Evolutionary conservation across 1,140 invertebrate species (phyloP).

Genomic region (Drosophila dunni): DNA sequence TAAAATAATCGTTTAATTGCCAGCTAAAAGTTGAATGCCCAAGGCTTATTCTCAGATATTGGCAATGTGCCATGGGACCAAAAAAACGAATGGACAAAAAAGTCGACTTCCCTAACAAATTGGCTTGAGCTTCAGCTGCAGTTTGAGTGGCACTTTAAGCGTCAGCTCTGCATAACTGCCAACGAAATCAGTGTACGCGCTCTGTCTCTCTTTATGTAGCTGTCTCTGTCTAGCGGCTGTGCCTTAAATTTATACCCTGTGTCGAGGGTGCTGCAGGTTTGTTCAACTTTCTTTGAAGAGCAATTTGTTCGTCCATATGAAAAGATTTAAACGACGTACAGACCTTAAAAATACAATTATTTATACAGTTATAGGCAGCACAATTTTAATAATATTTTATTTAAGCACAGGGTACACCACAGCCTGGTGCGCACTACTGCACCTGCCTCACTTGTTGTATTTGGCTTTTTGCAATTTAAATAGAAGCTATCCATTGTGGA

Average conservation of each 20-base stretch:
- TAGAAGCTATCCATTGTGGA: slow-evolving; percentile 28
- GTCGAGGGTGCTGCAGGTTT: too few relatives aligned
- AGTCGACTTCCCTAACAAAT: slow-evolving; percentile 26
- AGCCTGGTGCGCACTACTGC: too few relatives aligned
- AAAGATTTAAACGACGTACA: too few relatives aligned
- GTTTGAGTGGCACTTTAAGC: slow-evolving; percentile 47
- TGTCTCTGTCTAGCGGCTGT: slow-evolving; percentile 9
- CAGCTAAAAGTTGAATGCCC: slow-evolving; percentile 56
- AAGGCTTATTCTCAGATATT: slow-evolving; percentile 23
- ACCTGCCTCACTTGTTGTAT: slow-evolving; percentile 8
- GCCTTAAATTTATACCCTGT: slow-evolving; percentile 19
- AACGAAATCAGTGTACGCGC: slow-evolving; percentile 29
- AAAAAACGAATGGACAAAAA: background rate
- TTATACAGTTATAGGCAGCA: too few relatives aligned
- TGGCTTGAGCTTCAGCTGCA: slow-evolving; percentile 43
- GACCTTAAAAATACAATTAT: too few relatives aligned
- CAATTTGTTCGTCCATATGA: too few relatives aligned
- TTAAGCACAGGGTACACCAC: too few relatives aligned
- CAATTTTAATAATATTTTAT: too few relatives aligned
- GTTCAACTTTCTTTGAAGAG: too few relatives aligned
- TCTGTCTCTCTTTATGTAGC: slow-evolving; percentile 8
- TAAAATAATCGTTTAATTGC: slow-evolving; percentile 60
- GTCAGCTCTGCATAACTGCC: slow-evolving; percentile 24
- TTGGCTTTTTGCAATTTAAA: slow-evolving; percentile 52
- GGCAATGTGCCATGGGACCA: slow-evolving; percentile 35